These are phyloP conservation scores for Agrochola macilenta DNA, from an alignment of 2,888 invertebrate genomes.

Conservation along the genomic window DNA sequence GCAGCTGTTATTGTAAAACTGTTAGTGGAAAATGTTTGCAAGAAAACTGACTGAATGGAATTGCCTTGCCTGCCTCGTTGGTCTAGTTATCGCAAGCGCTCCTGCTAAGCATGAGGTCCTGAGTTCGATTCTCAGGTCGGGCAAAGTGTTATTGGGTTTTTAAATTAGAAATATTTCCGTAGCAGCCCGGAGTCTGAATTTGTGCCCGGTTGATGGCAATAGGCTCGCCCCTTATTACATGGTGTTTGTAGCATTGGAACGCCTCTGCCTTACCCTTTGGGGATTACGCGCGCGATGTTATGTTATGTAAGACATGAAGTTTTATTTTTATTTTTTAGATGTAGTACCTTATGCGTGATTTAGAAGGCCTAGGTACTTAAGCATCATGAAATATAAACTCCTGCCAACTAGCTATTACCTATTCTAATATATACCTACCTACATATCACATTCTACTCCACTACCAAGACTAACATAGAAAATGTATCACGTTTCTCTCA, in stretches of 20 bases:
- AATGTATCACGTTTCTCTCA: conserved; percentile 47
- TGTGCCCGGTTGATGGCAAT: background rate
- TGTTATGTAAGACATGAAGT: too few relatives aligned
- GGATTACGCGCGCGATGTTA: background rate
- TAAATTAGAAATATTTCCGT: background rate
- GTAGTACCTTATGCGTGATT: background rate
- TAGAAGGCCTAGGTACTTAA: background rate
- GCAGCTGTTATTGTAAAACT: conserved; percentile 54
- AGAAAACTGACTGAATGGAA: conserved; percentile 19
- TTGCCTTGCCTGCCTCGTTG: background rate
- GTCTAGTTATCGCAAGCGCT: background rate
- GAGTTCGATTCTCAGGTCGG: too few relatives aligned
- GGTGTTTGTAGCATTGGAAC: background rate
- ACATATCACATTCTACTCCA: conserved; percentile 29
- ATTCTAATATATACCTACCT: background rate
- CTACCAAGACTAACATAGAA: conserved; percentile 35
- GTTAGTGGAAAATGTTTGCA: too few relatives aligned
- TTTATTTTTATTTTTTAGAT: too few relatives aligned
- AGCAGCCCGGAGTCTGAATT: background rate
- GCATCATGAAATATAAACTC: background rate
- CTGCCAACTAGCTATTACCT: background rate
- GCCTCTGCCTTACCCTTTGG: background rate
- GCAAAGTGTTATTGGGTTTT: background rate
- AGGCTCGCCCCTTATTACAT: background rate
- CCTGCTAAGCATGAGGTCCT: background rate